Evolutionary conservation across 2,888 invertebrate genomes (phyloP).

Genomic region (Rhorus exstirpatorius): DNA sequence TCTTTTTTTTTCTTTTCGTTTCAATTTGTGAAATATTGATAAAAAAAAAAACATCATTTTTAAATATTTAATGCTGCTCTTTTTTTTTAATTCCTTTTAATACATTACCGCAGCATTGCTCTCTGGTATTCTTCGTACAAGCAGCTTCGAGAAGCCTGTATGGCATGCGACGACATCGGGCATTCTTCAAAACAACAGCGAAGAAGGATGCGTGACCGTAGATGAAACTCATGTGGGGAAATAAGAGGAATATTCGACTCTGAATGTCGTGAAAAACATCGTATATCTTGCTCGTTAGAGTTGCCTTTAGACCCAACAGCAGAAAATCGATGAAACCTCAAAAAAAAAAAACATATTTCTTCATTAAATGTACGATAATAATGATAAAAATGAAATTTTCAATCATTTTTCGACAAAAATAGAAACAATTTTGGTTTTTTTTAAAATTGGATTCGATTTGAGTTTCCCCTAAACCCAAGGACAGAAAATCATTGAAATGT

Average conservation of each 20-base stretch:
- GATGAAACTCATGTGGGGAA: slow-evolving; percentile 83
- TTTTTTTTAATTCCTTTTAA: slow-evolving; percentile 3
- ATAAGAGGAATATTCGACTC: slow-evolving; percentile 78
- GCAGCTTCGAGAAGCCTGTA: slow-evolving; percentile 72
- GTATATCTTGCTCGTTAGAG: slow-evolving; percentile 57
- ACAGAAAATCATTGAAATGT: too few species aligned
- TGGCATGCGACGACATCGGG: slow-evolving; percentile 81
- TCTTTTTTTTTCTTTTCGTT: too few species aligned
- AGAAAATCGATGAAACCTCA: slow-evolving; percentile 64
- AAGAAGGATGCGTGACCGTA: slow-evolving; percentile 81
- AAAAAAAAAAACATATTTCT: neutral
- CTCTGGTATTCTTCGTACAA: slow-evolving; percentile 69
- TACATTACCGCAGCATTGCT: slow-evolving; percentile 80
- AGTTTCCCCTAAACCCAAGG: too few species aligned
- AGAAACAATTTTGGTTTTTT: too few species aligned
- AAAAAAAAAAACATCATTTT: neutral
- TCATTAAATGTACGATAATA: neutral
- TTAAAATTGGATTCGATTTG: too few species aligned
- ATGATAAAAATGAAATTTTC: too few species aligned
- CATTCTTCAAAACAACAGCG: slow-evolving; percentile 77
- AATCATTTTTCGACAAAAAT: too few species aligned
- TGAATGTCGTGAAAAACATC: slow-evolving; percentile 77
- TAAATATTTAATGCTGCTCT: neutral
- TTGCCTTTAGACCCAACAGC: slow-evolving; percentile 67
- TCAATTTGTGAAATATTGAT: neutral